Evolutionary conservation across 2,113 vertebrate species (phyloP).

Genomic region (Furnarius figulus): DNA sequence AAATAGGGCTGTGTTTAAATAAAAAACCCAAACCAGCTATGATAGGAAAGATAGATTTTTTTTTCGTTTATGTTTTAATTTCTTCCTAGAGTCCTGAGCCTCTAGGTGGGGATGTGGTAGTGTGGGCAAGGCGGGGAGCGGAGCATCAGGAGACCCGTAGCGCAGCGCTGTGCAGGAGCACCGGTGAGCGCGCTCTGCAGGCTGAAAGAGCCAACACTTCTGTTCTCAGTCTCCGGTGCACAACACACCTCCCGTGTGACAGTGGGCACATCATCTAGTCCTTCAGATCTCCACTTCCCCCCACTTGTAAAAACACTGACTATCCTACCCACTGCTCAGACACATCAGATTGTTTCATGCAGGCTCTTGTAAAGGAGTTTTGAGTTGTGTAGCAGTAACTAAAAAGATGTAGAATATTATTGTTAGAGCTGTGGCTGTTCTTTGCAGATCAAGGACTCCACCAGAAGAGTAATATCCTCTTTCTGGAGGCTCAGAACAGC

Average conservation of each 20-base stretch:
- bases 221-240: neutral
- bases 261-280: neutral
- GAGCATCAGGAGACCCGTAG: neutral
- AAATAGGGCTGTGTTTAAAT: neutral
- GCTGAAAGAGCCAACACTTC: neutral
- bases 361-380: neutral
- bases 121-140: neutral
- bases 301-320: neutral
- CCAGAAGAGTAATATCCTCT: neutral
- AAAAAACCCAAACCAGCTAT: neutral
- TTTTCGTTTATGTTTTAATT: neutral
- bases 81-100: neutral
- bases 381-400: neutral
- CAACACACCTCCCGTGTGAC: neutral
- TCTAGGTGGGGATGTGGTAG: neutral
- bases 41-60: neutral
- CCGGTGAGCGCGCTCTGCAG: neutral
- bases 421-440: neutral
- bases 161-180: neutral
- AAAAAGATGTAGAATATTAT: neutral
- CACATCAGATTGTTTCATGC: neutral
- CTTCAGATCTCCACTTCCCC: conserved; percentile 26
- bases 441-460: neutral
- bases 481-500: neutral
- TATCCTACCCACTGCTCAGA: neutral